Evolutionary conservation across 2,797 vertebrate species (phyloP), one percentile per base, ranked within the genome.

Genomic region (Lacerta bilineata): DNA sequence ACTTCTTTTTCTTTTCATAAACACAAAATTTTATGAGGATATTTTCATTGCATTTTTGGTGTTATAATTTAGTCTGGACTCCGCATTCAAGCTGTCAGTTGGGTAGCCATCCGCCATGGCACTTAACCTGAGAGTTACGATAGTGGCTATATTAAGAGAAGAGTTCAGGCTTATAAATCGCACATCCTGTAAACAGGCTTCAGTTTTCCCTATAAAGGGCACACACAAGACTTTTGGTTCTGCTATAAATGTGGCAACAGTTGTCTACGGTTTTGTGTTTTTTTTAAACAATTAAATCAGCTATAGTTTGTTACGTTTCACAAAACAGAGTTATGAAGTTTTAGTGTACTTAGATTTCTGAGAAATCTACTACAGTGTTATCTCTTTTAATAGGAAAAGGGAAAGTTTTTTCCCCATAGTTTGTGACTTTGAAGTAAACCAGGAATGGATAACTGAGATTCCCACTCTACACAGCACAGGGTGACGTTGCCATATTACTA

Each of bases 61-160:
- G 85, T 85, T 69, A 41, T 23, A 27, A 91, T 61, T 88, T 77
- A 86, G 90, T 93, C 90, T 83, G 89, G 89, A 84, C 74, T 90
- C 83, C 39, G 59, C 84, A 87, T 59, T 55, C 68, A 80, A 76
- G 29, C 29, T 0, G 11, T 88, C 88, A 90, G 82, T 39, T 59
- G 77, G 8, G 4, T 36, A 74, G 69, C 69, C 80, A 85, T 90
- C 86, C 83, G 88, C 59, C 88, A 81, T 69, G 76, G 86, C 86
- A 95, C 83, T 90, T 71, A 86, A 90, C 15, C 72, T 84, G 79
- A 80, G 61, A 89, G 80, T 91, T 91, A 0, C 2, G 80, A 72
- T 69, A 55, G 59, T 66, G 84, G 1, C 72, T 91, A 4, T 55
- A 84, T 39, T 68, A 85, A 88, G 87, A 92, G 46, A 61, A 87